These are phyloP conservation scores for Ceratina calcarata DNA, from an alignment of 1,140 invertebrate species.

Conservation along the genomic window DNA sequence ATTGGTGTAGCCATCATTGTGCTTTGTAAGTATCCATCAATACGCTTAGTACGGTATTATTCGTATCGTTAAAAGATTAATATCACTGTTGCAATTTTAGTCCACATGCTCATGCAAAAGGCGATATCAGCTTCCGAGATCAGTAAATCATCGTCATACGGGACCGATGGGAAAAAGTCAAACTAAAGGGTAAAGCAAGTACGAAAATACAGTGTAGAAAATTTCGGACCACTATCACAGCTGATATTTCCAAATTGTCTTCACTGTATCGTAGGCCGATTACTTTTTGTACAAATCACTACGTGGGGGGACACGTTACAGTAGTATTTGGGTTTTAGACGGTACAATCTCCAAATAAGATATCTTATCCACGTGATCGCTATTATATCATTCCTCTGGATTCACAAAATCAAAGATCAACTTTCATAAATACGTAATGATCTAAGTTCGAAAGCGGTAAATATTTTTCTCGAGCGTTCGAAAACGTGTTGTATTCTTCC, in stretches of 20 bases:
- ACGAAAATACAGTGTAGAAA: not conserved
- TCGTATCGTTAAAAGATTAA: not conserved
- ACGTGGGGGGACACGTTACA: not conserved
- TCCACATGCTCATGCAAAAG: slow-evolving; percentile 88
- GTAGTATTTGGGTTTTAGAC: slow-evolving; percentile 6
- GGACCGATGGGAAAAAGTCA: slow-evolving; percentile 71
- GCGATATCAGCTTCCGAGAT: slow-evolving; percentile 92
- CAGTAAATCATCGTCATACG: slow-evolving; percentile 91
- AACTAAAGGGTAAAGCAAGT: slow-evolving; percentile 62
- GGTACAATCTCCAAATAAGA: too few relatives aligned
- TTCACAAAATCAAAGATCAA: too few relatives aligned
- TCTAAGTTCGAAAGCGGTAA: too few relatives aligned
- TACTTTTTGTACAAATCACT: not conserved
- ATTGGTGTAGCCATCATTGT: slow-evolving; percentile 85
- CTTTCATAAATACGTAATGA: too few relatives aligned
- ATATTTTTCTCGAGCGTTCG: too few relatives aligned
- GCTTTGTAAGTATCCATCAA: slow-evolving; percentile 83
- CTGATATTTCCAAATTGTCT: slow-evolving; percentile 1
- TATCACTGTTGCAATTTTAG: slow-evolving; percentile 81
- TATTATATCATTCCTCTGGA: too few relatives aligned
- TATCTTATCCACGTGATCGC: too few relatives aligned
- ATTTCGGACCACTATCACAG: not conserved
- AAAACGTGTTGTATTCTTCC: too few relatives aligned
- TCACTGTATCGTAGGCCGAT: slow-evolving; percentile 4
- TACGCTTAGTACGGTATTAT: not conserved